Evolutionary conservation across 2,888 invertebrate genomes (phyloP).

Genomic region (Hydrotaea diabolus): DNA sequence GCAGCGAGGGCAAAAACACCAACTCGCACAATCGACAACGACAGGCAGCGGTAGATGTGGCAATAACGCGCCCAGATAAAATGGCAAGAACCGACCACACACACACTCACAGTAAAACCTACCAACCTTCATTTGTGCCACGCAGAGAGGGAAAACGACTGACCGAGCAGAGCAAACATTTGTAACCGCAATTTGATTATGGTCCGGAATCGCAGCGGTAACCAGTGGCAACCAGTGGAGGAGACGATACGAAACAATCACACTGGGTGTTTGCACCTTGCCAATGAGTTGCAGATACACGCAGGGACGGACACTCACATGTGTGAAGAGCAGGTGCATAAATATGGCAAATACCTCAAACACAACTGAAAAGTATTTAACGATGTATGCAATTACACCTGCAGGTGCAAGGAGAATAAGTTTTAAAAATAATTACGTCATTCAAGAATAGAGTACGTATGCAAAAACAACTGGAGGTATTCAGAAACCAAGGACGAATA

Average conservation of each 20-base stretch:
- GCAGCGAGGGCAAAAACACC: constrained; percentile 9
- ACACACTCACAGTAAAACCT: background rate
- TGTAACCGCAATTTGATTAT: constrained; percentile 70
- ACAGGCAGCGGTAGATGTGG: constrained; percentile 44
- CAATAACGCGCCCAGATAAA: constrained; percentile 48
- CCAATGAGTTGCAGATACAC: constrained; percentile 47
- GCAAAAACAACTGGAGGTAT: no score
- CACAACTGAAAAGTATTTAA: constrained; percentile 9
- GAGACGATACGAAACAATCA: constrained; percentile 52
- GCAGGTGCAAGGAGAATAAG: background rate
- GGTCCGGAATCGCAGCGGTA: constrained; percentile 52
- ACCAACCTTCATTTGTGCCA: background rate
- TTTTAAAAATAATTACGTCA: constrained; percentile 43
- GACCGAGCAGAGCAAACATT: constrained; percentile 56
- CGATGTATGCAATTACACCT: background rate
- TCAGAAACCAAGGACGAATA: no score
- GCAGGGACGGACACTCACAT: background rate
- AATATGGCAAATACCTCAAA: background rate
- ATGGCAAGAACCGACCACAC: constrained; percentile 38
- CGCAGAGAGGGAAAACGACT: background rate
- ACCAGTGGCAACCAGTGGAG: constrained; percentile 15
- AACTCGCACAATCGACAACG: constrained; percentile 18
- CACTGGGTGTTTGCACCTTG: constrained; percentile 66
- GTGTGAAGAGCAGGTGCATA: background rate
- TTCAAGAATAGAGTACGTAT: no score